Evolutionary conservation across 2,113 vertebrate genomes (phyloP), one percentile per base, ranked within the genome.

Genomic region (Corythaeola cristata): DNA sequence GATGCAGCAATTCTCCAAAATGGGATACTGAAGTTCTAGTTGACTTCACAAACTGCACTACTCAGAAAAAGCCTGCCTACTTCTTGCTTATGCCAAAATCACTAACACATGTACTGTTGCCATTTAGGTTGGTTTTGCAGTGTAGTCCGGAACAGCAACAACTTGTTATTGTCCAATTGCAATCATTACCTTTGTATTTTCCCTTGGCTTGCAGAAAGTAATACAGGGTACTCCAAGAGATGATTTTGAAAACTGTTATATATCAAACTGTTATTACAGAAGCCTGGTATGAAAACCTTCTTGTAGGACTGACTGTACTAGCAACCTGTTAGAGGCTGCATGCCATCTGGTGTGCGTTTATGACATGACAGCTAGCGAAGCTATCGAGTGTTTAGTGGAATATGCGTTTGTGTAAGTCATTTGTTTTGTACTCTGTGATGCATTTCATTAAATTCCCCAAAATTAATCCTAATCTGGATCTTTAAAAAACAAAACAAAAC

Each of bases 271-370:
- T 3, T 22, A 45, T 37, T 33, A 44, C 32, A 84, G 69, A 82
- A 50, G 28, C 24, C 66, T 66, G 39, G 13, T 66, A 35, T 44
- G 39, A 64, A 69, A 88, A n/a, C 50, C n/a, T 47, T 26, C 35
- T 18, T 16, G 18, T 23, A 27, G 13, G 49, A 52, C 44, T 50
- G 73, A 52, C 44, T 50, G 73, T 53, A 45, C 33, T 9, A 73
- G 58, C 64, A 23, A 32, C 20, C 73, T 35, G 19, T 56, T n/a
- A 24, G 67, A 17, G 44, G 37, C 9, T 71, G 45, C 20, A 3
- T 92, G 86, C 89, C 78, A 90, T 69, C 96, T 96, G 88, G 55
- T 85, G 94, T 75, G 62, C 28, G 39, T 35, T 44, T 74, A 4
- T 26, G 77, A 68, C 22, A 74, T 3, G 1, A 55, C 92, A 81